Base-by-base conservation (phyloP, 2,888 invertebrate species). In the Lasiommata megera region DNA sequence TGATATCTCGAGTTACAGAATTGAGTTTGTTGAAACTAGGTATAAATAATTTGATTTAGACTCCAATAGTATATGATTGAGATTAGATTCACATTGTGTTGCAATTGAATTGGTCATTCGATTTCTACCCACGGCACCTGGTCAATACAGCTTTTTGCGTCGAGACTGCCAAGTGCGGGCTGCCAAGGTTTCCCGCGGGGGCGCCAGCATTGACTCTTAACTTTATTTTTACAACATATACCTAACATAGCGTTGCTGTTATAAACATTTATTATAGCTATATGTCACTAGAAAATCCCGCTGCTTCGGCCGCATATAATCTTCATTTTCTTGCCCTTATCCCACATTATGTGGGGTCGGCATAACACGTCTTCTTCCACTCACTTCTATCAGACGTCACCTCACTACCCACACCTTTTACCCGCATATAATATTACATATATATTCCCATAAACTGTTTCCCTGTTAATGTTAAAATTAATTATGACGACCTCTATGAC, bases 161-260 rank as follows among this genome's bases (percentile, higher is more conserved):
- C 16, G 23, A 44, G 29, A 46, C 66, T 80, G 81, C 80, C 84
- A 83, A 79, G 69, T 69, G 63, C 65, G 61, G 48, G 44, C 63
- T 80, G 84, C 80, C 84, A 84, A 82, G 70, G 72, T 67, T 72
- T 44, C 55, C 58, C 58, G 74, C 69, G 66, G 67, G 63, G 63
- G 68, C 72, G 68, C 70, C 71, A 61, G 29, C 64, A 63, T 64
- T 65, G 68, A 66, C 62, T 63, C n/a, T 55, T 60, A 53, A 47
- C 36, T 63, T 54, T 64, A 67, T 63, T 67, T 66, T 61, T 67
- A 60, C 3, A 34, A 11, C 11, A 11, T n/a, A n/a, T 34, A 11
- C 34, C 34, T 1, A 11, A 11, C 11, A 11, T n/a, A n/a, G n/a
- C n/a, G 8, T 52, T 17, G 16, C 40, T 8, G 1, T 29, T 6